Base-by-base conservation (phyloP, 2,113 vertebrate species). In the Indicator indicator region DNA sequence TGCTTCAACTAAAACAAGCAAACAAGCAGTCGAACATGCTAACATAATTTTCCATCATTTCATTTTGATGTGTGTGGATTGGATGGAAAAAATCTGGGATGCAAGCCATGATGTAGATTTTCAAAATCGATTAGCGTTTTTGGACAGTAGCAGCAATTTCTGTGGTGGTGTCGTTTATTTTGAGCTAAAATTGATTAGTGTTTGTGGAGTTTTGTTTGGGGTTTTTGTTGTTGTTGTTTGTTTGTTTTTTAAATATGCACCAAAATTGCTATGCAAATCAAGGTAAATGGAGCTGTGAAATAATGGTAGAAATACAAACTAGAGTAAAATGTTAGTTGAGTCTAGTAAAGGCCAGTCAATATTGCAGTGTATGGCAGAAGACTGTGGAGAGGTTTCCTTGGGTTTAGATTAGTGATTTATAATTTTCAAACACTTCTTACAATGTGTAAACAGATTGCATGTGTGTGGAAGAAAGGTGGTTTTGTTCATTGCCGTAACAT, bases 31-130 rank as follows among this genome's bases (percentile, higher is more conserved):
- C 1, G 40, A 97, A 96, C 96, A 93, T 97, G 97, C 96, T 97
- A 97, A 98, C 97, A 96, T 97, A 59, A 97, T 98, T 97, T 97
- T 84, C 94, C 96, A 97, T 98, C 96, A 97, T 97, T 97, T 97
- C 96, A 93, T 78, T 97, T 96, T 97, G 96, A 98, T 97, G 94
- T 93, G 97, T 97, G 94, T 93, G 97, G 97, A 94, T 97, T 91
- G 96, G 94, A 97, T 94, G 87, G 94, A 97, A 97, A 63, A 95
- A 96, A 94, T 97, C 97, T 97, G 97, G 97, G 97, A 97, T 42
- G 86, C 80, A 63, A 97, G 98, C 97, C 97, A 98, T 89, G 79
- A 92, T 96, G 97, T 91, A 96, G 96, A 97, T 96, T 96, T 97
- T 97, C 95, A 97, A 97, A 97, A 97, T 46, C 92, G 97, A 98